Evolutionary conservation across 2,888 invertebrate species (phyloP).

Genomic region (Himalopsyche japonica): DNA sequence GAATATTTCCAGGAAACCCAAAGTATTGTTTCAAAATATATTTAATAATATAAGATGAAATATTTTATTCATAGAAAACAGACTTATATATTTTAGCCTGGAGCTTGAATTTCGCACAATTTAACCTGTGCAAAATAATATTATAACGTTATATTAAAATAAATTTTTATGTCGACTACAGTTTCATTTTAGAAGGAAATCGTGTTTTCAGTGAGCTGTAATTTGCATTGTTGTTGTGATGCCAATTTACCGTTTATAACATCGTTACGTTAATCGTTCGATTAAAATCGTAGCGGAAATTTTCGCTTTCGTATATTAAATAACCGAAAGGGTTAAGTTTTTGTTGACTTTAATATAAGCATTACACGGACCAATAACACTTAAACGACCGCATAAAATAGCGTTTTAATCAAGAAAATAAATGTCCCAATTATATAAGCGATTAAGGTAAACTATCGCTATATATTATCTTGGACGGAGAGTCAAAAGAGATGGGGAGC

Average conservation of each 20-base stretch:
- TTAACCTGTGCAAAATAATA: background rate
- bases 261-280: background rate
- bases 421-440: conserved; percentile 39
- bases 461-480: conserved; percentile 35
- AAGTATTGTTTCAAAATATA: no score
- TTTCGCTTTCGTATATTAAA: background rate
- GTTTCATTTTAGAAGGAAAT: background rate
- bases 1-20: no score
- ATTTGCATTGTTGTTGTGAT: background rate
- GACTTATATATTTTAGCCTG: no score
- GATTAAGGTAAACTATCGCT: conserved; percentile 38
- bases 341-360: background rate
- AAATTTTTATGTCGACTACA: background rate
- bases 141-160: background rate
- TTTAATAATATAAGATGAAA: no score
- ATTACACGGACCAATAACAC: conserved; percentile 7
- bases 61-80: no score
- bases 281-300: background rate
- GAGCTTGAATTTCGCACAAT: no score
- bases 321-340: background rate
- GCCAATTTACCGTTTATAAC: background rate
- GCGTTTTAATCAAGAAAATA: conserved; percentile 37
- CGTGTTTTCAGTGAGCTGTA: background rate
- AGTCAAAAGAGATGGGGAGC: conserved; percentile 15
- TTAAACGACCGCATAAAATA: conserved; percentile 20